Conservation (phyloP, 2,113 vertebrate species). For the Dryoscopus gambensis region DNA sequence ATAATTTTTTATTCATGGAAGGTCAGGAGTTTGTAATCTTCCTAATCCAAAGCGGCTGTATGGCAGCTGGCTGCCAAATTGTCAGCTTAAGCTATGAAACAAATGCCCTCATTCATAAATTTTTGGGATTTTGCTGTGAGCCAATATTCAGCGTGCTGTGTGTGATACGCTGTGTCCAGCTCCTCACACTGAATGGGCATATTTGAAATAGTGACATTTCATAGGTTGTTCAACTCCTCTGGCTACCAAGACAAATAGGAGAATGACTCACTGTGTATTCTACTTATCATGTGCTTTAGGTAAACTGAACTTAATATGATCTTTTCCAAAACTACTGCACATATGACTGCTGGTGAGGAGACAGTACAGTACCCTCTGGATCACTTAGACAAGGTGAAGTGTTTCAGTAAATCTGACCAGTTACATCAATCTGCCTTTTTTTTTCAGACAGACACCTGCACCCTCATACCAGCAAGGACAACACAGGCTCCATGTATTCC, state of each 20-base stretch:
- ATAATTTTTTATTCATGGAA: neutral
- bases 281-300: neutral
- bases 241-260: neutral
- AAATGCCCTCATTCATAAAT: neutral
- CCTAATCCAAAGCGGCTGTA: neutral
- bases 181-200: neutral
- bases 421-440: neutral
- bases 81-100: neutral
- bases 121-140: neutral
- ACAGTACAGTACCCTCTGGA: neutral
- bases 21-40: neutral
- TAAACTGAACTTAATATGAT: neutral
- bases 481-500: neutral
- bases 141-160: fast-evolving
- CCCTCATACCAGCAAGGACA: neutral
- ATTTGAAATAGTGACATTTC: neutral
- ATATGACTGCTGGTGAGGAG: neutral
- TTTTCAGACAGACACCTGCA: neutral
- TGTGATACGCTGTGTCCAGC: neutral
- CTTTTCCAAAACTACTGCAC: neutral
- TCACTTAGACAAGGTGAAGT: neutral
- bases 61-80: neutral
- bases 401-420: neutral
- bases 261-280: neutral
- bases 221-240: neutral